These are phyloP conservation scores for Theocolax elegans DNA, from an alignment of 1,140 invertebrate species.

Conservation along the genomic window DNA sequence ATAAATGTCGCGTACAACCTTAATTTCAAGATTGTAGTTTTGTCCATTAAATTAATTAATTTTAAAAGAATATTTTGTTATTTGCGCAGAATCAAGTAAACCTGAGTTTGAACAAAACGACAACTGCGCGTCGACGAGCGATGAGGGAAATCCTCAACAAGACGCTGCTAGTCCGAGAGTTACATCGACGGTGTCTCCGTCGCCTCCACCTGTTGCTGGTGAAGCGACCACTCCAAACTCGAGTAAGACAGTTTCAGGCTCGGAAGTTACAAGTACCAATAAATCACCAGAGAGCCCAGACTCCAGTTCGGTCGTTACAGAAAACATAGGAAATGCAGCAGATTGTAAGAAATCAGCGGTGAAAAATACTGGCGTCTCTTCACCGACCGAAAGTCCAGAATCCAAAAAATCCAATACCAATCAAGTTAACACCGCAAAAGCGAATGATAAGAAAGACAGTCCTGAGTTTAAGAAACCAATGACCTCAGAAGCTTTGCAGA, in stretches of 20 bases:
- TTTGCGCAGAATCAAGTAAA: background rate
- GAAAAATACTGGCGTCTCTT: background rate
- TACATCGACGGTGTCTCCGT: slow-evolving; percentile 58
- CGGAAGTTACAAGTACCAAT: slow-evolving; percentile 46
- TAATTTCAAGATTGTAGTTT: slow-evolving; percentile 14
- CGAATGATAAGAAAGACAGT: slow-evolving; percentile 23
- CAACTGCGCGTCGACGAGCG: slow-evolving; percentile 30
- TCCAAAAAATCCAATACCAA: slow-evolving; percentile 1
- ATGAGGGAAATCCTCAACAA: slow-evolving; percentile 41
- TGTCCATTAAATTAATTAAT: too few species aligned
- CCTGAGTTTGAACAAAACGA: slow-evolving; percentile 17
- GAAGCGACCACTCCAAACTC: slow-evolving; percentile 16
- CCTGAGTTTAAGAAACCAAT: slow-evolving; percentile 19
- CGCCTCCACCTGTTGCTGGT: slow-evolving; percentile 48
- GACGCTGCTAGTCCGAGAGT: slow-evolving; percentile 57
- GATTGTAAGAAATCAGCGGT: slow-evolving; percentile 29
- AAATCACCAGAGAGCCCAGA: slow-evolving; percentile 60
- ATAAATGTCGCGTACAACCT: too few species aligned
- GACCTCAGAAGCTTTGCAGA: slow-evolving; percentile 48
- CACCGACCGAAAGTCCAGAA: background rate
- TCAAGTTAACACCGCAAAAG: slow-evolving; percentile 28
- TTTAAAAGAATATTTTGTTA: too few species aligned
- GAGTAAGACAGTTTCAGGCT: slow-evolving; percentile 13
- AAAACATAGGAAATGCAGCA: slow-evolving; percentile 12
- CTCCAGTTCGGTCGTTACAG: slow-evolving; percentile 54